A percentile compares a stretch with the other conserved stretches of the same genome.
Evolutionary conservation across 2,113 vertebrate species (phyloP).

Genomic region (Psettodes erumei): DNA sequence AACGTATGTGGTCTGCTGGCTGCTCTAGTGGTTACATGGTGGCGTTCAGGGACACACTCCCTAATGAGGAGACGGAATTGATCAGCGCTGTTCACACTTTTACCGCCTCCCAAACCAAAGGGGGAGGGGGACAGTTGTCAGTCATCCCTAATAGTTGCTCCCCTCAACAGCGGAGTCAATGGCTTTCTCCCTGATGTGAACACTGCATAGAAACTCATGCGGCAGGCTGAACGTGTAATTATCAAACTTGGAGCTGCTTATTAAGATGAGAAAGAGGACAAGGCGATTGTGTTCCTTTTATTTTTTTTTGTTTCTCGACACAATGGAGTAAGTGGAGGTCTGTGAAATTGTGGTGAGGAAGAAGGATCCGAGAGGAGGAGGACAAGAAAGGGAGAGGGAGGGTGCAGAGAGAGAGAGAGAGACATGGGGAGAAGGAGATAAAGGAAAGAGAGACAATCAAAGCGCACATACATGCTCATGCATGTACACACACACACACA

Average conservation of each 20-base stretch:
- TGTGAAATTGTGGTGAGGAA: conserved; percentile 69
- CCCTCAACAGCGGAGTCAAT: conserved; percentile 74
- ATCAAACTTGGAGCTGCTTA: conserved; percentile 80
- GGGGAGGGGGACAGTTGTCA: conserved; percentile 77
- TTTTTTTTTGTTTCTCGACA: conserved; percentile 72
- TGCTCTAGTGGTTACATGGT: conserved; percentile 58
- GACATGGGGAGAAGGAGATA: conserved; percentile 60
- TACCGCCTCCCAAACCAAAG: conserved; percentile 57
- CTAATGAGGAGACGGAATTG: conserved; percentile 71
- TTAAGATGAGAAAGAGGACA: conserved; percentile 79
- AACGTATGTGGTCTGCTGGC: conserved; percentile 81
- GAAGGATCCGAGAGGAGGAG: conserved; percentile 72
- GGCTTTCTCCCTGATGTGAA: conserved; percentile 75
- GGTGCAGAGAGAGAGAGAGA: conserved; percentile 33
- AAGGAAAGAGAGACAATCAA: conserved; percentile 64
- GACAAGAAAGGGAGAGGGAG: conserved; percentile 55
- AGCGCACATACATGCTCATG: conserved; percentile 26
- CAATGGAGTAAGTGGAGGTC: conserved; percentile 77
- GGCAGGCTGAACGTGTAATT: conserved; percentile 80
- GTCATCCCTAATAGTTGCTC: conserved; percentile 69
- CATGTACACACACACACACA: conserved; percentile 1
- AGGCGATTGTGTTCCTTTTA: conserved; percentile 73
- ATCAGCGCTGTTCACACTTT: conserved; percentile 78
- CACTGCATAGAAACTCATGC: conserved; percentile 73
- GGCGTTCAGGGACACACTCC: conserved; percentile 75